These are phyloP conservation scores for Telenomus remus DNA, from an alignment of 1,140 invertebrate species.

Conservation along the genomic window DNA sequence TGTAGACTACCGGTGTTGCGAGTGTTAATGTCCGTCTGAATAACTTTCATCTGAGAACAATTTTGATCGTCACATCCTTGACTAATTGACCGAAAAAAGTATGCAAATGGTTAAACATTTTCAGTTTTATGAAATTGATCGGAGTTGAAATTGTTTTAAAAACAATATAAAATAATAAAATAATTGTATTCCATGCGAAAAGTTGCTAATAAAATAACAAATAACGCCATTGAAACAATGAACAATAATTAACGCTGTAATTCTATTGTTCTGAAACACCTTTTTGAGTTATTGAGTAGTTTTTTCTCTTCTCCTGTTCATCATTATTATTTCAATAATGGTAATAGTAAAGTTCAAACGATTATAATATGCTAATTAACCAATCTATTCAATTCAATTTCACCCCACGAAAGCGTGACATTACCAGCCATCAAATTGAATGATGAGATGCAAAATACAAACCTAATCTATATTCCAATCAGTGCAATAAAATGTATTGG, in stretches of 20 bases:
- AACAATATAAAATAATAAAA: too few species aligned
- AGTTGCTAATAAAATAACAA: too few species aligned
- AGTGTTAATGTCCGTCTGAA: slow-evolving; percentile 2
- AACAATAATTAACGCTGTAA: too few species aligned
- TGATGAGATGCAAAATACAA: slow-evolving; percentile 9
- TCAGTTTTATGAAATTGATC: too few species aligned
- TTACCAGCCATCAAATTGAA: slow-evolving; percentile 30
- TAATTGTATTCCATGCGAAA: too few species aligned
- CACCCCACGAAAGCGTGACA: slow-evolving; percentile 48
- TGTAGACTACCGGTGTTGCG: not conserved
- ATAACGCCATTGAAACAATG: too few species aligned
- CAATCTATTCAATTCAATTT: slow-evolving; percentile 20
- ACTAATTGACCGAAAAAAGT: too few species aligned
- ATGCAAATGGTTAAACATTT: too few species aligned
- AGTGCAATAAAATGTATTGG: not conserved
- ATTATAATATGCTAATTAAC: slow-evolving; percentile 31
- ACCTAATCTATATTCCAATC: slow-evolving; percentile 11
- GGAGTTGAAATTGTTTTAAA: too few species aligned
- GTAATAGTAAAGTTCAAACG: slow-evolving; percentile 19
- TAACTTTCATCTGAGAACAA: too few species aligned
- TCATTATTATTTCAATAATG: slow-evolving; percentile 13
- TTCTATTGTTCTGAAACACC: too few species aligned
- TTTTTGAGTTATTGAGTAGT: not conserved
- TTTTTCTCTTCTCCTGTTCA: slow-evolving; percentile 8
- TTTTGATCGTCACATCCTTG: too few species aligned